Base-by-base conservation (phyloP, 2,888 invertebrate genomes). In the Ochropacha duplaris region DNA sequence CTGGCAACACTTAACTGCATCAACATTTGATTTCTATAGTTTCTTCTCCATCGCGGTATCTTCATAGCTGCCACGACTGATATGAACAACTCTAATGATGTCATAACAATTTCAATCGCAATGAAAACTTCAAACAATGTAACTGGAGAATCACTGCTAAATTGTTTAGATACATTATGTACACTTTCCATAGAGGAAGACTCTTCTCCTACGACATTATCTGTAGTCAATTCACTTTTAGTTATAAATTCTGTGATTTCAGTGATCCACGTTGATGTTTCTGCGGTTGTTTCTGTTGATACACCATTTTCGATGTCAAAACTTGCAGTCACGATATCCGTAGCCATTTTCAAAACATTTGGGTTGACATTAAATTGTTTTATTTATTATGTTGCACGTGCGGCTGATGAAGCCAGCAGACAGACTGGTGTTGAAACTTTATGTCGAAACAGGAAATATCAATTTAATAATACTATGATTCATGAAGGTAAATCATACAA, bases 11-110 rank as follows among this genome's bases (percentile, higher is more conserved):
- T 89, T 56, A 92, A 71, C 69, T 92, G 90, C 81, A 90, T 81
- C 62, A 92, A 71, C 89, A 92, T 88, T 78, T 90, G 91, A 65
- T 91, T 92, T 65, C 91, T 87, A 63, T 88, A 90, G 66, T 92
- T 92, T 65, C 73, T 84, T 63, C 86, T 82, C 90, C 90, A 91
- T n/a, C 83, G 76, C 24, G 76, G 74, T 68, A 88, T 81, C 61
- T 82, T 87, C n/a, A 80, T 71, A 75, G 84, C 86, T 76, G 90
- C 88, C 50, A 75, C 57, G 22, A 84, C 68, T 67, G 87, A 83
- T 70, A 91, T 69, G 31, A 80, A 65, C 69, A 90, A 72, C 65
- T 90, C 90, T 60, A 88, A 54, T 59, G 86, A 75, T 62, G 87
- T 88, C 89, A 92, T 88, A 22, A 88, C 68, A 55, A 90, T 85